Conservation (phyloP, 2,113 vertebrate species). For the Nestor notabilis region DNA sequence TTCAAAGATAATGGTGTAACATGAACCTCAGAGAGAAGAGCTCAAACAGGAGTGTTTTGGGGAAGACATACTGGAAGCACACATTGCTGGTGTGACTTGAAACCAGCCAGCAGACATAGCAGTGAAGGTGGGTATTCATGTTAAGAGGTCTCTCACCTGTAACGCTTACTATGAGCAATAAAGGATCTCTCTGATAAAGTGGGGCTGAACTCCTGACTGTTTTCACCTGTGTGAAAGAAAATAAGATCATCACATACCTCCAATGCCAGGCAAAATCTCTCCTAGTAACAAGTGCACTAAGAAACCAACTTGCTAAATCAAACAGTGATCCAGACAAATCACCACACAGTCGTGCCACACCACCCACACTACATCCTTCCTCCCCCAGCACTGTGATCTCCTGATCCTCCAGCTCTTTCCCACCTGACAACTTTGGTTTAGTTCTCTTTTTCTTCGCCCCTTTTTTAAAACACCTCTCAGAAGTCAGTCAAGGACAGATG, state of each 20-base stretch:
- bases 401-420: not conserved
- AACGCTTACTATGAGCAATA: conserved; percentile 78
- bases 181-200: conserved; percentile 82
- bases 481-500: not conserved
- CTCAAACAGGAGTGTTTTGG: not conserved
- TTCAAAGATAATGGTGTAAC: not conserved
- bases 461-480: not conserved
- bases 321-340: not conserved
- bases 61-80: not conserved
- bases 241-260: not conserved
- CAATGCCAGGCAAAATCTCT: not conserved
- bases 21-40: not conserved
- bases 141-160: conserved; percentile 72
- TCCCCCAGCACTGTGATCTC: not conserved
- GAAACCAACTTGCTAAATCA: not conserved
- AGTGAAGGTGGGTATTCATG: not conserved
- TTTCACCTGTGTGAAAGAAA: conserved; percentile 83
- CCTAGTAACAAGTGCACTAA: not conserved
- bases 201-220: conserved; percentile 93
- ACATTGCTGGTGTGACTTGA: not conserved
- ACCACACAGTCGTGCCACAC: not conserved
- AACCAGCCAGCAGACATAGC: not conserved
- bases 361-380: not conserved
- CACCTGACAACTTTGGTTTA: not conserved
- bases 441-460: not conserved